Percentiles rank a stretch among this genome's conserved stretches.
phyloP scores from a whole-genome alignment of 2,888 invertebrate genomes.

The Agriopis leucophaearia region DNA sequence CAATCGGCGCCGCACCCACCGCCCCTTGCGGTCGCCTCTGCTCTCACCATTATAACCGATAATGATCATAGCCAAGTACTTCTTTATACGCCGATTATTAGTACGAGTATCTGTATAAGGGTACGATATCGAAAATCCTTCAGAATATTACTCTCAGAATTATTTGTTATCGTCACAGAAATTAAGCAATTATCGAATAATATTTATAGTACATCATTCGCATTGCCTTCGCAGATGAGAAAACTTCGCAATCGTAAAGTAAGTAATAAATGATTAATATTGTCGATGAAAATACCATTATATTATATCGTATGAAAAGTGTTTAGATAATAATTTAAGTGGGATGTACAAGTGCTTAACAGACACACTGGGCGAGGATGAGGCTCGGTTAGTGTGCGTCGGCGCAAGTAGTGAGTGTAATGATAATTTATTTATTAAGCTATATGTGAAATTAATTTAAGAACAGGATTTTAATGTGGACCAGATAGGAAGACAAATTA shows the following conservation, averaged over 20 bases:
- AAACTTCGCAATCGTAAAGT: conserved; percentile 20
- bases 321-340: no score
- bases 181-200: background rate
- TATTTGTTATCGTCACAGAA: background rate
- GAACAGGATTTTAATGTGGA: no score
- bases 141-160: background rate
- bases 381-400: no score
- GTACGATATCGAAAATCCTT: background rate
- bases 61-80: background rate
- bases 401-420: no score
- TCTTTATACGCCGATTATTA: background rate
- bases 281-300: no score
- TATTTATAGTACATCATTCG: conserved; percentile 21
- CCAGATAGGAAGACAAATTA: no score
- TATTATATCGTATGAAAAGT: background rate
- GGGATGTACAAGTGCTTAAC: no score
- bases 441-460: no score
- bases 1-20: conserved; percentile 5
- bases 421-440: no score
- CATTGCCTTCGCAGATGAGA: conserved; percentile 32
- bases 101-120: background rate
- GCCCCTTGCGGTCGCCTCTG: conserved; percentile 7
- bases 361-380: no score
- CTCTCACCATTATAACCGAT: background rate
- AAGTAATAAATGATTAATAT: background rate